Percentiles rank a stretch among this genome's conserved stretches.
Conservation (phyloP, 2,797 vertebrate genomes). For the Tangara arthus region DNA sequence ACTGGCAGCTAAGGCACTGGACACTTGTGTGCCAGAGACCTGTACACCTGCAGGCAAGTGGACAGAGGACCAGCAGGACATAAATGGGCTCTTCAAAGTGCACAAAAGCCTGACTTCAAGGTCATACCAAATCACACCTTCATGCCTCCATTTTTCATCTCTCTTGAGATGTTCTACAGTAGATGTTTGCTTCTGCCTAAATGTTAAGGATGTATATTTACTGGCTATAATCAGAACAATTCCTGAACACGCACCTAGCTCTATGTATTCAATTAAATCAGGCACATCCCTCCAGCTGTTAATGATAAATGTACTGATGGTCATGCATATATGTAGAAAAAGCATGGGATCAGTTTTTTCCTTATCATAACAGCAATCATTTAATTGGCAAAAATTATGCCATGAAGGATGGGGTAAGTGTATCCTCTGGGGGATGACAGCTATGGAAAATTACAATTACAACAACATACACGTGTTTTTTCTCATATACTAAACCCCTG, state of each 20-base stretch:
- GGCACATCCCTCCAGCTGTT: neutral
- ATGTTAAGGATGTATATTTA: neutral
- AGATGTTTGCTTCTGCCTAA: neutral
- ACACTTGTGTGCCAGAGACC: neutral
- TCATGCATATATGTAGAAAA: neutral
- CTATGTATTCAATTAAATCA: neutral
- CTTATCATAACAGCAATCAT: neutral
- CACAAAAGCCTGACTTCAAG: neutral
- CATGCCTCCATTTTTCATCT: neutral
- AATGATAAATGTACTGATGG: neutral
- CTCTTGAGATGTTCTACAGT: neutral
- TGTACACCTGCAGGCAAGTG: accelerated
- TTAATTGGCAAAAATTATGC: neutral
- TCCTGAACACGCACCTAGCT: neutral
- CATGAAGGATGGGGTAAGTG: neutral
- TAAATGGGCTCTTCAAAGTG: neutral
- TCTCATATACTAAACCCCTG: neutral
- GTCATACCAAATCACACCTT: neutral
- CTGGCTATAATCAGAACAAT: neutral
- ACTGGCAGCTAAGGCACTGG: neutral
- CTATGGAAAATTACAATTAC: neutral
- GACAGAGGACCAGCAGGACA: neutral
- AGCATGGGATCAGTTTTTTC: neutral
- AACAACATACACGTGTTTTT: neutral
- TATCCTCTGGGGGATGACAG: neutral